A percentile compares a stretch with the other conserved stretches of the same genome.
Conservation (phyloP, 2,113 vertebrate genomes). For the Laticauda laticaudata region DNA sequence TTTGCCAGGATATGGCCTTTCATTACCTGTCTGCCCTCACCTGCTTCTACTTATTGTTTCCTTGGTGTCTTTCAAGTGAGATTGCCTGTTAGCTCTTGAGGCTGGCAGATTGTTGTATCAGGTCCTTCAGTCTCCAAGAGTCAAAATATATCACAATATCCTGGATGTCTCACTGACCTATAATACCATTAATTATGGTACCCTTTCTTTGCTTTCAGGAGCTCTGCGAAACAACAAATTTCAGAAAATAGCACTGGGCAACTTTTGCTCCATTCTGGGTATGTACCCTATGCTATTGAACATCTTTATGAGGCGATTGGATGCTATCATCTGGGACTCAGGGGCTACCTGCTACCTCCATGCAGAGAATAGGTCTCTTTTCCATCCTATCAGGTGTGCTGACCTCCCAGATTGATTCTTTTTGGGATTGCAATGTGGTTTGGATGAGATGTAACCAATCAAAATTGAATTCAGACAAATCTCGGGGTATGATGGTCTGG, state of each 20-base stretch:
- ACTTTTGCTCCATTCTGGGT: background rate
- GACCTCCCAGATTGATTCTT: background rate
- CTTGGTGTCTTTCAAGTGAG: background rate
- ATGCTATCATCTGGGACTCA: background rate
- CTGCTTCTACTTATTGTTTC: background rate
- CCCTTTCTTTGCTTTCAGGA: background rate
- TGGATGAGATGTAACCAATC: background rate
- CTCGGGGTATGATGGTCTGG: background rate
- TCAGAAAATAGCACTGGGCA: background rate
- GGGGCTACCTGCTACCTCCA: background rate
- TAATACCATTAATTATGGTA: background rate
- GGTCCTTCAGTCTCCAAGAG: background rate
- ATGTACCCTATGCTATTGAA: background rate
- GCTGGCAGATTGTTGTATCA: background rate
- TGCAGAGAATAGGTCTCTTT: background rate
- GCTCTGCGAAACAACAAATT: background rate
- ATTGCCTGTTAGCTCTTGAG: background rate
- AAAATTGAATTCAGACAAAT: background rate
- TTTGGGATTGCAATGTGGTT: background rate
- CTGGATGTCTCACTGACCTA: background rate
- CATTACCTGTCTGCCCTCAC: background rate
- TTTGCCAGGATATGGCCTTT: background rate
- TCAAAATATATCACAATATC: background rate
- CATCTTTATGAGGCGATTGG: background rate
- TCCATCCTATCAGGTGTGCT: background rate